Conservation (phyloP, 1,140 invertebrate species). For the Bombus huntii region DNA sequence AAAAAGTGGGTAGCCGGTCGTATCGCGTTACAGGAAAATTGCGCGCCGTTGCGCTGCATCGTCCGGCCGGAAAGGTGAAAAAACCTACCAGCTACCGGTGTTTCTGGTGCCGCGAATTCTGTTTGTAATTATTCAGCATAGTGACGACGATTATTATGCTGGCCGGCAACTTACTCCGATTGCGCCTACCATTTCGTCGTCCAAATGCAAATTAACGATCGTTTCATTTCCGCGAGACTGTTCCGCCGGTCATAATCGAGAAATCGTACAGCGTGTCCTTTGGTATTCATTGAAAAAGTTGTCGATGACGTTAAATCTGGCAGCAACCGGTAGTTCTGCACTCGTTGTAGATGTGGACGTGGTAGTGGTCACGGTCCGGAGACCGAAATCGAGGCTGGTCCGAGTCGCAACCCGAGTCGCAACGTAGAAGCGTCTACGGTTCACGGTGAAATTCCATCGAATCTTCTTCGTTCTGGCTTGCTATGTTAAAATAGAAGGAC, state of each 20-base stretch:
- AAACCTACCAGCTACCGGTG: background rate
- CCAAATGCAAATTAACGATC: slow-evolving; percentile 36
- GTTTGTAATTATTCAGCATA: slow-evolving; percentile 43
- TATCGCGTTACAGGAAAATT: slow-evolving; percentile 35
- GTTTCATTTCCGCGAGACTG: background rate
- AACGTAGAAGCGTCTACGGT: background rate
- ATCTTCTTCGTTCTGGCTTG: background rate
- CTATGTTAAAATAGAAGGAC: background rate
- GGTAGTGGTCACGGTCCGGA: too few species aligned
- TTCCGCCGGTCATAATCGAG: background rate
- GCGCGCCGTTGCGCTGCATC: background rate
- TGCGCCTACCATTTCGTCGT: background rate
- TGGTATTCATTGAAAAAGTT: background rate
- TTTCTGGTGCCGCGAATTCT: background rate
- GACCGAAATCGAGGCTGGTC: background rate
- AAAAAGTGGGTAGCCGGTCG: background rate
- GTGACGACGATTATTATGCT: slow-evolving; percentile 9
- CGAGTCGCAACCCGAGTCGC: background rate
- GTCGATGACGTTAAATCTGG: background rate
- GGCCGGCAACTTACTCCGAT: background rate
- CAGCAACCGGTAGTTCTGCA: too few species aligned
- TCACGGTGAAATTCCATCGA: background rate
- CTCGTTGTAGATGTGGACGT: background rate
- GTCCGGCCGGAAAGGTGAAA: slow-evolving; percentile 21
- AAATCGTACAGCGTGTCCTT: background rate